Evolutionary conservation across 2,797 vertebrate species (phyloP).

Genomic region (Nyctalus aviator): DNA sequence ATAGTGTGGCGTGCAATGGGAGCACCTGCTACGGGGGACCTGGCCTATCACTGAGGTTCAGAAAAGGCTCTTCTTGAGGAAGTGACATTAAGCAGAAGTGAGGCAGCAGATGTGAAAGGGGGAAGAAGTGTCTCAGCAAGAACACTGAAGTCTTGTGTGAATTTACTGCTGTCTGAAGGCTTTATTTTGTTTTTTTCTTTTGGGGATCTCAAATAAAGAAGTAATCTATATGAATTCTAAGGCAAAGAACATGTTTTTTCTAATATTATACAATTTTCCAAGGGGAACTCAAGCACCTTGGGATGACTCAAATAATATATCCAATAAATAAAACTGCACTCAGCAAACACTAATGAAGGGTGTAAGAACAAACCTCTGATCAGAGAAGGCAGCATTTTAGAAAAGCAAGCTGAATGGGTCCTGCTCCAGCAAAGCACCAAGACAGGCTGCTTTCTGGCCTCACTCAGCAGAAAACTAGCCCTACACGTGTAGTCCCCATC

Average conservation of each 20-base stretch:
- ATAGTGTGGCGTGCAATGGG: neutral
- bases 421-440: neutral
- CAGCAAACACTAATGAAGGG: neutral
- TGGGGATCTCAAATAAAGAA: neutral
- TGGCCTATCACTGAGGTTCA: neutral
- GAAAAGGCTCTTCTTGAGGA: neutral
- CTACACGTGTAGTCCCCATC: rapidly evolving
- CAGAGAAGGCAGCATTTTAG: neutral
- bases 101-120: neutral
- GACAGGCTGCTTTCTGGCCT: neutral
- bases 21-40: neutral
- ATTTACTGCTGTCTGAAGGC: neutral
- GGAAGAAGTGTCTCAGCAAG: neutral
- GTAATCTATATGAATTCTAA: neutral
- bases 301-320: neutral
- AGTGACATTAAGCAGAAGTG: neutral
- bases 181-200: neutral
- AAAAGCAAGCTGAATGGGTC: neutral
- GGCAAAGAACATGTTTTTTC: neutral
- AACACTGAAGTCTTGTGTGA: neutral
- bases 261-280: neutral
- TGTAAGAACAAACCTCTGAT: neutral
- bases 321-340: neutral
- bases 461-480: rapidly evolving
- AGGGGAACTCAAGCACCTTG: neutral